Conservation (phyloP, 2,113 vertebrate species). For the Gavialis gangeticus region DNA sequence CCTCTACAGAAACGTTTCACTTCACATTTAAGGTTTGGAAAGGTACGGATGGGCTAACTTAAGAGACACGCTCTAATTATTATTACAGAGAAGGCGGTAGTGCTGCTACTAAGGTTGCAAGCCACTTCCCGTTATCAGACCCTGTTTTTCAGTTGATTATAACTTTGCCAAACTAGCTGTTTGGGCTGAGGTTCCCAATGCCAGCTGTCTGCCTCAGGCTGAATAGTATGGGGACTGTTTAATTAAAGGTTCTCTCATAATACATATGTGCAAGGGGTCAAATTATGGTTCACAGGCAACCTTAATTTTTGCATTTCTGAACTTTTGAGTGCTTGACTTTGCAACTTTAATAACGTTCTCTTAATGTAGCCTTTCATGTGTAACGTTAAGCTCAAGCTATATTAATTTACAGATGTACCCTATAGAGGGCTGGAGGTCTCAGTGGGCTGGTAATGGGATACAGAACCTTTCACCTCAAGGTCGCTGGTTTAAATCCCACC, state of each 20-base stretch:
- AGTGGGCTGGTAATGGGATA: not conserved
- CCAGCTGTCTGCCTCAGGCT: constrained; percentile 68
- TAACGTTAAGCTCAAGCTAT: not conserved
- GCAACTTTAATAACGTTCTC: constrained; percentile 47
- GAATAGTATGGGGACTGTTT: constrained; percentile 48
- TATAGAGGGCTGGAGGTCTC: not conserved
- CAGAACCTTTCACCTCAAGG: not conserved
- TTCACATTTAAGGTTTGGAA: not conserved
- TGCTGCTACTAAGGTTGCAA: not conserved
- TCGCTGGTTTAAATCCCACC: not conserved
- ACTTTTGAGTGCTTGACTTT: constrained; percentile 59
- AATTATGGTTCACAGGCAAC: constrained; percentile 70
- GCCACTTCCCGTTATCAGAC: not conserved
- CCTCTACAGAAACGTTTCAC: not conserved
- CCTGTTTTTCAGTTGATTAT: not conserved
- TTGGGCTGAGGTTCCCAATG: constrained; percentile 49
- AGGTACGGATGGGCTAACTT: no score
- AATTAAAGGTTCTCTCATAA: constrained; percentile 66
- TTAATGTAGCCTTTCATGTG: constrained; percentile 26
- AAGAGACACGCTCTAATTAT: not conserved
- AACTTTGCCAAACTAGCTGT: constrained; percentile 48
- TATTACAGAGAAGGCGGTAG: not conserved
- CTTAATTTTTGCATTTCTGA: constrained; percentile 54
- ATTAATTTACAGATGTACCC: constrained; percentile 38
- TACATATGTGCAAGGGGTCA: constrained; percentile 53